Conservation (phyloP, 2,113 vertebrate species). For the Onychostruthus taczanowskii region DNA sequence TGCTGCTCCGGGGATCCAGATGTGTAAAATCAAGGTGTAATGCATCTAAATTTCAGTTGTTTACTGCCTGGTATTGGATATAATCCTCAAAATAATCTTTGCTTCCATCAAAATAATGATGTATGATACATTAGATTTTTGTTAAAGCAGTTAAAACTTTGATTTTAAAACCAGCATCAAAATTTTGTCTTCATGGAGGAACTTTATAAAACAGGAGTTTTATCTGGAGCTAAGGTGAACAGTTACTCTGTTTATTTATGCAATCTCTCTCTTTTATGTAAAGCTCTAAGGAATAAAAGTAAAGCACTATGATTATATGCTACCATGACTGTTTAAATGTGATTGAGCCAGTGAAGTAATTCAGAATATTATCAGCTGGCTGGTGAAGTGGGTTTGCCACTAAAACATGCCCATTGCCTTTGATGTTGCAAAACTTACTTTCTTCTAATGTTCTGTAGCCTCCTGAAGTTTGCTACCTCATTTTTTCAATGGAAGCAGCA, state of each 20-base stretch:
- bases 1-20: not conserved
- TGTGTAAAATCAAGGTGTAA: not conserved
- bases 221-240: not conserved
- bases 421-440: not conserved
- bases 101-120: not conserved
- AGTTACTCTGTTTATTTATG: not conserved
- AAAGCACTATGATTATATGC: not conserved
- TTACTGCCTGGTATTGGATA: not conserved
- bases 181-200: not conserved
- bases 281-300: not conserved
- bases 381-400: not conserved
- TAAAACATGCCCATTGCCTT: not conserved
- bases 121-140: not conserved
- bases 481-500: not conserved
- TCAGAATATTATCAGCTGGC: not conserved
- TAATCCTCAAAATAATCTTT: not conserved
- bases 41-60: not conserved
- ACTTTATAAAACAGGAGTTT: not conserved
- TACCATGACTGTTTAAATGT: not conserved
- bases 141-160: not conserved
- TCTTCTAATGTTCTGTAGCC: not conserved
- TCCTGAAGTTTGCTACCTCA: not conserved
- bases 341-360: not conserved
- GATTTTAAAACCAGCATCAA: not conserved
- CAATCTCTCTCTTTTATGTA: not conserved